These are phyloP conservation scores for Pleuronectes platessa DNA, from an alignment of 2,113 vertebrate species.

Conservation along the genomic window DNA sequence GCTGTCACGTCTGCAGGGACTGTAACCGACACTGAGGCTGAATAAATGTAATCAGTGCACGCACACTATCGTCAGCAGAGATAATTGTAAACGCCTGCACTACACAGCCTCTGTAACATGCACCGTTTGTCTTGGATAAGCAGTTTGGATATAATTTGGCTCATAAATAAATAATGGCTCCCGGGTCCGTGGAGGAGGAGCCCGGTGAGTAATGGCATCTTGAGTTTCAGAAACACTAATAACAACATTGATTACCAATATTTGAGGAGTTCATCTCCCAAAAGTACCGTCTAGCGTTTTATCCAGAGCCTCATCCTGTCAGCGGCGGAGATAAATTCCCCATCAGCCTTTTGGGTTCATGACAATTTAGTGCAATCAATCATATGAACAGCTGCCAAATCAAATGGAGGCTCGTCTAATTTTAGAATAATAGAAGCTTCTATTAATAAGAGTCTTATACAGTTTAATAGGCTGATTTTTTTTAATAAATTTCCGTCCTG, in stretches of 20 bases:
- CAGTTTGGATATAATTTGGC: slow-evolving; percentile 22
- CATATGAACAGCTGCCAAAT: slow-evolving; percentile 44
- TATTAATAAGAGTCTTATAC: not conserved
- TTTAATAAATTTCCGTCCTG: no score
- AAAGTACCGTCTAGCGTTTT: slow-evolving; percentile 19
- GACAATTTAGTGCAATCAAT: slow-evolving; percentile 58
- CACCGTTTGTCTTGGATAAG: slow-evolving; percentile 4
- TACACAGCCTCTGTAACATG: not conserved
- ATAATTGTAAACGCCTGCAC: slow-evolving; percentile 24
- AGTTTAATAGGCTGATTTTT: no score
- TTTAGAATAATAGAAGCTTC: not conserved
- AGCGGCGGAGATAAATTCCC: slow-evolving; percentile 37
- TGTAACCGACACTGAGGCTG: not conserved
- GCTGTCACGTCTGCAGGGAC: not conserved
- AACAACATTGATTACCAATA: slow-evolving; percentile 42
- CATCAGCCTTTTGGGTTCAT: slow-evolving; percentile 54
- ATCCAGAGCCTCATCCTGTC: slow-evolving; percentile 35
- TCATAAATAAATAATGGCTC: slow-evolving; percentile 51
- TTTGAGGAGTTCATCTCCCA: slow-evolving; percentile 25
- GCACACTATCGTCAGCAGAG: not conserved
- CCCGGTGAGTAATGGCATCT: slow-evolving; percentile 23
- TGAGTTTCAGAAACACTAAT: slow-evolving; percentile 42
- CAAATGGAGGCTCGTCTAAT: slow-evolving; percentile 18
- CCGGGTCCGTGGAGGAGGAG: slow-evolving; percentile 5
- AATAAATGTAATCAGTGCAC: slow-evolving; percentile 2